These are phyloP conservation scores for Hyalella azteca DNA, from an alignment of 2,888 invertebrate species.

Conservation along the genomic window DNA sequence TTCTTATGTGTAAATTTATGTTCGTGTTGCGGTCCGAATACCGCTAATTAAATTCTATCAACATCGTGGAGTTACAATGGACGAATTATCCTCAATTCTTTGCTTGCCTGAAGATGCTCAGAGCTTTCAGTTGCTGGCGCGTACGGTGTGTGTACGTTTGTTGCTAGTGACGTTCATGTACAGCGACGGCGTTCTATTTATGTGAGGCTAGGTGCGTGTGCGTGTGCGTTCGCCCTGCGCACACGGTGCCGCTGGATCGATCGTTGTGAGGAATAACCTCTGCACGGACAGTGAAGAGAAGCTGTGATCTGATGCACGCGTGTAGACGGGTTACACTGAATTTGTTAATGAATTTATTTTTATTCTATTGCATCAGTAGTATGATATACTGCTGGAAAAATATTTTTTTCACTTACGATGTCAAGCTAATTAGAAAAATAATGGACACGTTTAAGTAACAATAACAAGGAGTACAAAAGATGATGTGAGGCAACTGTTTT, in stretches of 20 bases:
- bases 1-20: no score
- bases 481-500: no score
- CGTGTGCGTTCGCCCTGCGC: conserved; percentile 22
- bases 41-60: no score
- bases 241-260: conserved; percentile 22
- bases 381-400: background rate
- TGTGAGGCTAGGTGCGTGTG: background rate
- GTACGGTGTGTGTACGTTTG: background rate
- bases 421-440: no score
- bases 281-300: conserved; percentile 9
- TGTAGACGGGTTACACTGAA: background rate
- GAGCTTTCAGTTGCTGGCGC: background rate
- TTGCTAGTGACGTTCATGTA: background rate
- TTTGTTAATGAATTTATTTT: background rate
- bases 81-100: no score
- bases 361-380: background rate
- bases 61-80: no score
- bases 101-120: background rate
- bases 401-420: background rate
- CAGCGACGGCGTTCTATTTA: background rate
- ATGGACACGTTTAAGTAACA: no score
- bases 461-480: no score
- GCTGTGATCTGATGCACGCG: background rate
- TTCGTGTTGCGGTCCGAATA: no score
- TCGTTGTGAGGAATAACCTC: conserved; percentile 30